Percentiles rank a stretch among this genome's conserved stretches.
These are phyloP conservation scores for Sinocyclocheilus rhinocerous DNA, from an alignment of 2,113 vertebrate species.

Conservation along the genomic window DNA sequence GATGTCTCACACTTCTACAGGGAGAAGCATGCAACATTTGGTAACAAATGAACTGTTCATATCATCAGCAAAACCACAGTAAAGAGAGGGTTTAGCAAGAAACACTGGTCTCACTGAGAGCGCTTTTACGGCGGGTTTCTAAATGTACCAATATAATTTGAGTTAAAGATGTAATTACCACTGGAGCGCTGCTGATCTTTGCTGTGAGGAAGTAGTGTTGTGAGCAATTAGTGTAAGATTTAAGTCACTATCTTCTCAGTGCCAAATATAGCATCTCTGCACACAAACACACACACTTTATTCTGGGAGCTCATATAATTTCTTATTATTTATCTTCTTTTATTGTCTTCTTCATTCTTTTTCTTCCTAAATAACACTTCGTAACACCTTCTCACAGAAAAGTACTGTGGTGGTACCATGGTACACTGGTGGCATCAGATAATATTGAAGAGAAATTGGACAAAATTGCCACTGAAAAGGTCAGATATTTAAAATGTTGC, in stretches of 20 bases:
- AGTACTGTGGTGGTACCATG: not conserved
- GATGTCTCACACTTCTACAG: not conserved
- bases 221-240: constrained; percentile 37
- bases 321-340: not conserved
- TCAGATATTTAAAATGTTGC: not conserved
- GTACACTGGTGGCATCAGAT: not conserved
- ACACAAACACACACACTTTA: constrained; percentile 3
- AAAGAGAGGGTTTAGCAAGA: constrained; percentile 10
- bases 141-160: constrained; percentile 39
- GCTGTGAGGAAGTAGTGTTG: constrained; percentile 20
- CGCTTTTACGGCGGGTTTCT: not conserved
- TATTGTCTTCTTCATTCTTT: not conserved
- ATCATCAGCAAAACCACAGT: constrained; percentile 24
- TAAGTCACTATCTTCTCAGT: constrained; percentile 24
- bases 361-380: not conserved
- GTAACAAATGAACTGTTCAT: constrained; percentile 38
- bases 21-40: constrained; percentile 30
- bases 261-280: constrained; percentile 23
- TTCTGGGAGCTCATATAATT: not conserved
- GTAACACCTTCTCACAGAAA: not conserved
- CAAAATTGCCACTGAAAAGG: not conserved
- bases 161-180: constrained; percentile 36
- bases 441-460: not conserved
- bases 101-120: constrained; percentile 5
- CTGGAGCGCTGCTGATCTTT: constrained; percentile 34